Evolutionary conservation across 1,140 invertebrate species (phyloP).

Genomic region (Diorhabda sublineata): DNA sequence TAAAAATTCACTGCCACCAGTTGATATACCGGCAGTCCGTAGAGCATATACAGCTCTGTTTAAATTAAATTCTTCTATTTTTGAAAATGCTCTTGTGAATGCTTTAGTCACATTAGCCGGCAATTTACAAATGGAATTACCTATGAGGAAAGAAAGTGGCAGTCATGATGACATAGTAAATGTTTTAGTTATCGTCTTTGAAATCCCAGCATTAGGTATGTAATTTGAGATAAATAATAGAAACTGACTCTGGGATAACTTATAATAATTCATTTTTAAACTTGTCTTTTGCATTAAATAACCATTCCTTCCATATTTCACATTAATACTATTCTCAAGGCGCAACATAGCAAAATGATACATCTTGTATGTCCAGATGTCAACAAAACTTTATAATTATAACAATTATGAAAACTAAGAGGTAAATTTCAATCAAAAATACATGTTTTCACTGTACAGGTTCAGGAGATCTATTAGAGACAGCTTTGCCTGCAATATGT

Average conservation of each 20-base stretch:
- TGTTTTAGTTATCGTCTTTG: slow-evolving; percentile 82
- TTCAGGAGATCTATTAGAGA: slow-evolving; percentile 75
- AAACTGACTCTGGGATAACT: no score
- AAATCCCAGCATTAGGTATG: slow-evolving; percentile 75
- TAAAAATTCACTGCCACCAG: slow-evolving; percentile 25
- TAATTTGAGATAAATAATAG: background rate
- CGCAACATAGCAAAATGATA: no score
- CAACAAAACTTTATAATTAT: no score
- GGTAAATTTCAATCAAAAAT: no score
- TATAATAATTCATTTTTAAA: no score
- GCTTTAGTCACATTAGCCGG: slow-evolving; percentile 71
- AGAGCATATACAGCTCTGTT: slow-evolving; percentile 61
- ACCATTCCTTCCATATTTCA: no score
- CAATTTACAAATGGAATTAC: slow-evolving; percentile 69
- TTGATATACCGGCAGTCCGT: slow-evolving; percentile 59
- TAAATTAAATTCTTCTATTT: slow-evolving; percentile 47
- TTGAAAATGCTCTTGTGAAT: slow-evolving; percentile 73
- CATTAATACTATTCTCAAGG: no score
- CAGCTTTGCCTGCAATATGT: slow-evolving; percentile 75
- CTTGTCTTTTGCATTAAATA: no score
- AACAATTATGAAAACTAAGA: no score
- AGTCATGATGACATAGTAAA: slow-evolving; percentile 60
- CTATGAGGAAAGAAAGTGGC: slow-evolving; percentile 54
- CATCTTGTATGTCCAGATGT: no score
- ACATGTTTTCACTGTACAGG: slow-evolving; percentile 45